Percentiles rank a stretch among this genome's conserved stretches.
Evolutionary conservation across 2,113 vertebrate genomes (phyloP).

Genomic region (Orientallactaga bullata): DNA sequence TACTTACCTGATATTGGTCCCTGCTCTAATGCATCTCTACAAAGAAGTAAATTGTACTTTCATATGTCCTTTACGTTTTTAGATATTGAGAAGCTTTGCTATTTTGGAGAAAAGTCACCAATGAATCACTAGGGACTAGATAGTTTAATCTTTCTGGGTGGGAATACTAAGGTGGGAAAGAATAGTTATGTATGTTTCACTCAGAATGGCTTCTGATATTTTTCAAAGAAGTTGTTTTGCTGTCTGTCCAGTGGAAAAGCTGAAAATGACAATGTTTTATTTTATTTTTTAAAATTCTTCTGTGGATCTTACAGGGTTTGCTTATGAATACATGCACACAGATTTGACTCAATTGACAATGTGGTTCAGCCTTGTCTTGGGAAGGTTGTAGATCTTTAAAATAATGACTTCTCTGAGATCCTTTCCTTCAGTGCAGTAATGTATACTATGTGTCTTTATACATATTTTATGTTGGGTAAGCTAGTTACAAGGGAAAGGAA

Average conservation of each 20-base stretch:
- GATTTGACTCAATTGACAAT: constrained; percentile 12
- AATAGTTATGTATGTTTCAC: not conserved
- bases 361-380: not conserved
- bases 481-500: not conserved
- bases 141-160: not conserved
- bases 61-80: constrained; percentile 17
- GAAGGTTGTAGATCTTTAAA: constrained; percentile 17
- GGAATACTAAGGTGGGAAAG: constrained; percentile 10
- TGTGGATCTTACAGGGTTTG: not conserved
- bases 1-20: constrained; percentile 10
- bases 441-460: not conserved
- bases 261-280: not conserved
- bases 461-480: not conserved
- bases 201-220: not conserved
- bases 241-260: not conserved
- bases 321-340: not conserved
- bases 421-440: not conserved
- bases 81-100: constrained; percentile 1
- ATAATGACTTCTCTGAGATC: constrained; percentile 15
- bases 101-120: constrained; percentile 28
- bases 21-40: not conserved
- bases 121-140: constrained; percentile 2
- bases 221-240: not conserved
- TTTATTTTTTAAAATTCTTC: not conserved
- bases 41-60: constrained; percentile 46